Evolutionary conservation across 2,113 vertebrate genomes (phyloP).

Genomic region (Apus apus): DNA sequence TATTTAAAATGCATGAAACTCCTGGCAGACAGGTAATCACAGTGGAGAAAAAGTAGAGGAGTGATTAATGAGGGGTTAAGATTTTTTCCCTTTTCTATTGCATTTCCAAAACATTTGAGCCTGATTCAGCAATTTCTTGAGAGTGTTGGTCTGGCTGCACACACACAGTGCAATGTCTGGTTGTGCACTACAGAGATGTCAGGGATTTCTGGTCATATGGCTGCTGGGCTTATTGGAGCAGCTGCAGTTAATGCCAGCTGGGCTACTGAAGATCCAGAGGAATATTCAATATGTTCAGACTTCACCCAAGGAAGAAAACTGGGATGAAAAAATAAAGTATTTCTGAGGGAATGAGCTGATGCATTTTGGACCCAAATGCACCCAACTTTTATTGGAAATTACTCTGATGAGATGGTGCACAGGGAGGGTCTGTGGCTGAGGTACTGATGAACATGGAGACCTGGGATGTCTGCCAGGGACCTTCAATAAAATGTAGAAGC

Average conservation of each 20-base stretch:
- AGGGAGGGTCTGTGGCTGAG: not conserved
- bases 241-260: not conserved
- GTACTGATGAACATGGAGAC: not conserved
- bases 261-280: not conserved
- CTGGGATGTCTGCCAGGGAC: slow-evolving; percentile 12
- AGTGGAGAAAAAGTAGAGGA: not conserved
- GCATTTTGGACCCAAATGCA: not conserved
- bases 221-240: not conserved
- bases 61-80: not conserved
- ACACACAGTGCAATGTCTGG: not conserved
- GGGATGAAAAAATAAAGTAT: not conserved
- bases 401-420: not conserved
- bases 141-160: not conserved
- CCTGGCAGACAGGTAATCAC: not conserved
- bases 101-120: not conserved
- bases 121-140: not conserved
- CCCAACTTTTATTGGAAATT: not conserved
- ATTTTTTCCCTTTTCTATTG: not conserved
- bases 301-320: not conserved
- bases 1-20: not conserved
- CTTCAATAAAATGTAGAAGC: slow-evolving; percentile 5
- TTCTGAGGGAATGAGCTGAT: not conserved
- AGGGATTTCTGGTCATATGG: not conserved
- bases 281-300: not conserved
- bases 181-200: not conserved